Evolutionary conservation across 2,888 invertebrate genomes (phyloP).

Genomic region (Xanthorhoe spadicearia): DNA sequence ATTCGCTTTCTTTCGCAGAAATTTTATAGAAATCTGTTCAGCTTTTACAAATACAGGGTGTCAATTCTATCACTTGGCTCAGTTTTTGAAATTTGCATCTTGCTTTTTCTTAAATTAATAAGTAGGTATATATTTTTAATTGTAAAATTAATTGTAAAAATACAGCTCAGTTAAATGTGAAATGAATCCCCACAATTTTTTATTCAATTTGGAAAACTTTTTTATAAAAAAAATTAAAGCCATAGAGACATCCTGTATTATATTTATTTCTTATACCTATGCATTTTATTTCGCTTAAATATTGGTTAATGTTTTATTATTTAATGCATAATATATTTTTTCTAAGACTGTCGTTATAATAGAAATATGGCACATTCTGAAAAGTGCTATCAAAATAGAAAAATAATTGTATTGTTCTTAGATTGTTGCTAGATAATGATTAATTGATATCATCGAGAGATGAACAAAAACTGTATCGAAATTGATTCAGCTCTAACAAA

Average conservation of each 20-base stretch:
- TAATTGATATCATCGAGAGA: not conserved
- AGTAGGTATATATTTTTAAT: no score
- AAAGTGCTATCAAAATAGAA: not conserved
- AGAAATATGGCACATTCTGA: not conserved
- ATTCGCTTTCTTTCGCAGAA: conserved; percentile 4
- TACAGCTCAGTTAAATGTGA: no score
- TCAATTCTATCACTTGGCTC: not conserved
- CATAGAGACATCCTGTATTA: not conserved
- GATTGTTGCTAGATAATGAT: not conserved
- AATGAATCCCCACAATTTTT: no score
- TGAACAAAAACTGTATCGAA: not conserved
- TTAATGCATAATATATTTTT: not conserved
- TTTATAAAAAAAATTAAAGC: not conserved
- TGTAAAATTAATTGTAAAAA: no score
- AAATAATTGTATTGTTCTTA: not conserved
- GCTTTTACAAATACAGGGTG: conserved; percentile 11
- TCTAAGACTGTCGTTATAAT: not conserved
- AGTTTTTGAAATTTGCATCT: no score
- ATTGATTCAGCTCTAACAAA: not conserved
- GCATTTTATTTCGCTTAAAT: not conserved
- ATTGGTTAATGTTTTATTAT: not conserved
- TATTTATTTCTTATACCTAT: not conserved
- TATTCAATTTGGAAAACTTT: no score
- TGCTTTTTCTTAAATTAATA: no score
- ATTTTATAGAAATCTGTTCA: conserved; percentile 13